These are phyloP conservation scores for Patiria pectinifera DNA, from an alignment of 53 echinoderm and acorn worm species.

Conservation along the genomic window DNA sequence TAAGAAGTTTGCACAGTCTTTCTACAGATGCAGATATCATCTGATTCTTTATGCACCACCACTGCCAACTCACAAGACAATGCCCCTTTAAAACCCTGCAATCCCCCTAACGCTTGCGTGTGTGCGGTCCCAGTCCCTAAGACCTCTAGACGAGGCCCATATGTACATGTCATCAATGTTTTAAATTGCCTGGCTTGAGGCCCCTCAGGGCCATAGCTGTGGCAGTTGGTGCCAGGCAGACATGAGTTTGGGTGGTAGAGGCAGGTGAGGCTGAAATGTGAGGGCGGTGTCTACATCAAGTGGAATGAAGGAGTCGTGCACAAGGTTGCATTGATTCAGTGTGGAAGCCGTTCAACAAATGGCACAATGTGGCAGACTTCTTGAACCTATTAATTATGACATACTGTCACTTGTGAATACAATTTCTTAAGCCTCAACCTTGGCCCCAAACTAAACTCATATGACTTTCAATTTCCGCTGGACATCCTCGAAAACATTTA, in stretches of 20 bases:
- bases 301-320: neutral
- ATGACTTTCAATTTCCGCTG: no score
- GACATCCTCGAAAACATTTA: no score
- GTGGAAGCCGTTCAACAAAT: no score
- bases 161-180: constrained; percentile 61
- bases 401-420: no score
- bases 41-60: neutral
- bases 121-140: constrained; percentile 45
- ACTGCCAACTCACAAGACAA: neutral
- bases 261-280: constrained; percentile 52
- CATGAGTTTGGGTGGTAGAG: neutral
- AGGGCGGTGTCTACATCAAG: constrained; percentile 23
- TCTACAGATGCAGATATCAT: neutral
- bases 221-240: constrained; percentile 61
- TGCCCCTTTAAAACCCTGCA: constrained; percentile 6
- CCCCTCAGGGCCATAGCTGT: constrained; percentile 1
- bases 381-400: no score
- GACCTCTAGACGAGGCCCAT: constrained; percentile 46
- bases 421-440: no score
- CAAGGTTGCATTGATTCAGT: neutral
- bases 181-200: constrained; percentile 47
- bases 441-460: no score
- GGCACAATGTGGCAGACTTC: no score
- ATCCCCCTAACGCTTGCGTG: constrained; percentile 12
- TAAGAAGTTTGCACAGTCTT: no score